These are phyloP conservation scores for Eclectus roratus DNA, from an alignment of 2,113 vertebrate species.

Conservation along the genomic window DNA sequence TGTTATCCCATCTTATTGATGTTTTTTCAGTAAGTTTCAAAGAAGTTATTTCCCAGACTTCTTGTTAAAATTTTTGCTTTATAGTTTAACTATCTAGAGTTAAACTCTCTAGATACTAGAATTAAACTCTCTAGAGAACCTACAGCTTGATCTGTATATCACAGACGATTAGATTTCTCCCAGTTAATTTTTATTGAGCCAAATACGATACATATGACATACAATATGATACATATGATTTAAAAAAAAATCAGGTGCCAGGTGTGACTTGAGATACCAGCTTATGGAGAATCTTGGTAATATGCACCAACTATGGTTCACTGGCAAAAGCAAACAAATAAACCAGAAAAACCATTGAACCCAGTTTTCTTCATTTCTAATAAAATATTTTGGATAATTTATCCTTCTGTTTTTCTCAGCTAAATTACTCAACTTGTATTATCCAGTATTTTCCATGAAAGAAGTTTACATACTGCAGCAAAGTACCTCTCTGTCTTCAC, in stretches of 20 bases:
- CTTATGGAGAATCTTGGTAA: background rate
- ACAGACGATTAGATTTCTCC: background rate
- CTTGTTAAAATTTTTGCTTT: background rate
- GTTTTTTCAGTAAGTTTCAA: background rate
- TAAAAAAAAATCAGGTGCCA: background rate
- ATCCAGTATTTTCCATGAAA: background rate
- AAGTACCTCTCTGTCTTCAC: background rate
- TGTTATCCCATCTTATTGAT: background rate
- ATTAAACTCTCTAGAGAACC: background rate
- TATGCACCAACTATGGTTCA: background rate
- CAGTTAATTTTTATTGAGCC: background rate
- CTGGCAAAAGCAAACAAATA: background rate
- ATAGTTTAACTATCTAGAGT: background rate
- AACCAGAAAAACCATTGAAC: background rate
- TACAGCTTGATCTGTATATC: background rate
- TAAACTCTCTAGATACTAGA: background rate
- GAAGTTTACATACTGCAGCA: background rate
- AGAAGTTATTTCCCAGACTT: background rate
- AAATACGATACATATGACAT: background rate
- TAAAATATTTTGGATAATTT: background rate
- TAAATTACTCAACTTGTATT: background rate
- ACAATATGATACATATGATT: background rate
- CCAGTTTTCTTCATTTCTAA: background rate
- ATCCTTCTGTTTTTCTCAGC: background rate
- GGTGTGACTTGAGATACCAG: background rate